Percentiles rank a stretch among this genome's conserved stretches.
phyloP scores from a whole-genome alignment of 2,113 vertebrate genomes.

The Sapajus apella region DNA sequence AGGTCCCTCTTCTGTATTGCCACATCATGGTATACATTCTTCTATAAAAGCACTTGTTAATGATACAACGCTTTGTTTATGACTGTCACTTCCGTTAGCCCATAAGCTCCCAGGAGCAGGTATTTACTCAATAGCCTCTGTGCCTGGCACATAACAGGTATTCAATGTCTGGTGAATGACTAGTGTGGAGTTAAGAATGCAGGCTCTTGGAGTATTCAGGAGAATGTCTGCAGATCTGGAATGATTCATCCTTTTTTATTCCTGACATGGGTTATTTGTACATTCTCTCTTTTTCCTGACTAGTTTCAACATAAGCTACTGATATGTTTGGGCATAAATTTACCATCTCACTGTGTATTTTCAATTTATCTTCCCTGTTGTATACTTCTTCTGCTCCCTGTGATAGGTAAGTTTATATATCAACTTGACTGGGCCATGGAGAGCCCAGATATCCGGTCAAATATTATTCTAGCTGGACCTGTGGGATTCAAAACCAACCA shows the following conservation, averaged over 20 bases:
- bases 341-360: not conserved
- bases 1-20: not conserved
- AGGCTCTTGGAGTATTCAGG: not conserved
- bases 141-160: not conserved
- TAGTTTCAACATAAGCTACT: not conserved
- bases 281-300: not conserved
- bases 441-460: not conserved
- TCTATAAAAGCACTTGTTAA: not conserved
- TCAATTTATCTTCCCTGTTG: not conserved
- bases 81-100: not conserved
- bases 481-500: not conserved
- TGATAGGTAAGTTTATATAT: not conserved
- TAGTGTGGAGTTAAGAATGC: not conserved
- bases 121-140: not conserved
- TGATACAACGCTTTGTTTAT: not conserved
- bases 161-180: not conserved
- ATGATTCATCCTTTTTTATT: not conserved
- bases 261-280: not conserved
- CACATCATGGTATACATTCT: not conserved
- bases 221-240: not conserved
- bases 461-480: not conserved
- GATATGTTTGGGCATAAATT: not conserved
- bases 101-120: not conserved
- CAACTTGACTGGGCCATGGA: not conserved
- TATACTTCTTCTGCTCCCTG: not conserved